A percentile compares a stretch with the other conserved stretches of the same genome.
Evolutionary conservation across 2,888 invertebrate species (phyloP).

Genomic region (Drosophila infuscata): DNA sequence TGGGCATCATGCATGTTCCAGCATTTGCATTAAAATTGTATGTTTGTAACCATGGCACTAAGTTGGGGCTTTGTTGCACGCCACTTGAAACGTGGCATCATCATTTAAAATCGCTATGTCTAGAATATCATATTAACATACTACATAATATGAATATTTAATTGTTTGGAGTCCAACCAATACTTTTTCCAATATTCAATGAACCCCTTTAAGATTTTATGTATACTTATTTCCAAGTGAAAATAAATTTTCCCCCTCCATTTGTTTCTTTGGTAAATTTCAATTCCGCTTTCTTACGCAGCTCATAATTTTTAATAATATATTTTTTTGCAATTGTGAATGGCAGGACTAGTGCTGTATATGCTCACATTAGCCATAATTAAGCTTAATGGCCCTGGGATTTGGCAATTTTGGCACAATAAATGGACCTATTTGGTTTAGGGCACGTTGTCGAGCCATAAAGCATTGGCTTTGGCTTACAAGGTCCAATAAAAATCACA

Average conservation of each 20-base stretch:
- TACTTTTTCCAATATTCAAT: not conserved
- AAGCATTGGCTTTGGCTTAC: slow-evolving; percentile 63
- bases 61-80: not conserved
- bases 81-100: not conserved
- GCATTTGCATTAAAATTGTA: slow-evolving; percentile 67
- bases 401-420: slow-evolving; percentile 74
- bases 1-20: slow-evolving; percentile 46
- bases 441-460: slow-evolving; percentile 59
- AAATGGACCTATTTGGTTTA: slow-evolving; percentile 59
- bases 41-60: slow-evolving; percentile 42
- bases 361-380: slow-evolving; percentile 64
- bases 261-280: not conserved
- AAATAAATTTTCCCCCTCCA: not conserved
- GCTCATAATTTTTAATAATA: slow-evolving; percentile 3
- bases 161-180: not conserved
- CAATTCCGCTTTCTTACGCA: slow-evolving; percentile 1
- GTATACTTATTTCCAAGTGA: not conserved
- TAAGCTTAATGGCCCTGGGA: slow-evolving; percentile 78
- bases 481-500: slow-evolving; percentile 63
- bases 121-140: not conserved
- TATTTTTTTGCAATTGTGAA: slow-evolving; percentile 7
- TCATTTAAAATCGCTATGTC: not conserved
- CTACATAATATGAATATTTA: not conserved
- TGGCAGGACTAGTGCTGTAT: slow-evolving; percentile 8
- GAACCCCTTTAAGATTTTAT: not conserved